Percentiles rank a stretch among this genome's conserved stretches.
Conservation (phyloP, 1,140 invertebrate genomes). For the Harlomillsia oculata region DNA sequence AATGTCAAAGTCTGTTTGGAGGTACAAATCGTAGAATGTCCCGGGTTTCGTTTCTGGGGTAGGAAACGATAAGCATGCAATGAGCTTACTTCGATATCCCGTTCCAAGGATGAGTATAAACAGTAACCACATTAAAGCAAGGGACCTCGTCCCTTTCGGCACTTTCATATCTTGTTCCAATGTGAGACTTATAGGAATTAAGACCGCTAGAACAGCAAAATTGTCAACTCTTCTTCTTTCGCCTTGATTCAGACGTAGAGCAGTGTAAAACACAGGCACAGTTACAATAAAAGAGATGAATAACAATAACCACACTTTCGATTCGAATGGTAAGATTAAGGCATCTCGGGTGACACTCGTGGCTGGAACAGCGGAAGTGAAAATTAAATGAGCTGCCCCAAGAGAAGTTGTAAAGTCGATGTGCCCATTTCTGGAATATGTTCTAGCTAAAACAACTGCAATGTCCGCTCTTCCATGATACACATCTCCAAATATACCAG, state of each 20-base stretch:
- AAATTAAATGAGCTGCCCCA: constrained; percentile 9
- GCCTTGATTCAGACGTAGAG: background rate
- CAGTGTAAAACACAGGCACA: background rate
- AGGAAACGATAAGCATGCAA: constrained; percentile 10
- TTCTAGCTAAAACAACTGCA: constrained; percentile 9
- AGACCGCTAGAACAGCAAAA: background rate
- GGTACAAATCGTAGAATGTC: constrained; percentile 2
- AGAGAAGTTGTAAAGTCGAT: constrained; percentile 19
- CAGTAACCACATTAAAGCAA: constrained; percentile 1
- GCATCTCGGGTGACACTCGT: constrained; percentile 1
- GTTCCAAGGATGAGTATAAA: constrained; percentile 15
- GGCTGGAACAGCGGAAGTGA: constrained; percentile 1
- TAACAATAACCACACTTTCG: constrained; percentile 4
- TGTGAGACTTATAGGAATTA: background rate
- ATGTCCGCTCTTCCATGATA: constrained; percentile 6
- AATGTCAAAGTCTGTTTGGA: constrained; percentile 2
- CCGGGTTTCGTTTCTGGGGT: background rate
- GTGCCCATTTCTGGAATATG: background rate
- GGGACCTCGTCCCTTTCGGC: background rate
- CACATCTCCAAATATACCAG: constrained; percentile 3
- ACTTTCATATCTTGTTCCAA: constrained; percentile 9
- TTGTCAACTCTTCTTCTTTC: background rate
- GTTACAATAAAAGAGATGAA: background rate
- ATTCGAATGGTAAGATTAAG: background rate
- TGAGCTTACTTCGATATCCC: constrained; percentile 17